Evolutionary conservation across 2,888 invertebrate genomes (phyloP).

Genomic region (Coelogynopora nodosa): DNA sequence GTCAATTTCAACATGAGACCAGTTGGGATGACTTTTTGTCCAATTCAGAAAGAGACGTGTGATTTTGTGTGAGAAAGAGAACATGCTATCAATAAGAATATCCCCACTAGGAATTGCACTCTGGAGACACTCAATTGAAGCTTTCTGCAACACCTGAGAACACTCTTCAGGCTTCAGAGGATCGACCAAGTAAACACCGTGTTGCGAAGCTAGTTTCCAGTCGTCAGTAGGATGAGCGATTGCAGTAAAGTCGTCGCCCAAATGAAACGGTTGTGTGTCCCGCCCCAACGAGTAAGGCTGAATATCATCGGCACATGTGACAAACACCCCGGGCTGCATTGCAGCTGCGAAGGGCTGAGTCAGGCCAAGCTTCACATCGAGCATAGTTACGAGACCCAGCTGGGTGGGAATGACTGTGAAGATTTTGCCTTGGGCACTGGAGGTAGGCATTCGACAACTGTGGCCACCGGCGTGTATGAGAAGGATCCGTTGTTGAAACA

Average conservation of each 20-base stretch:
- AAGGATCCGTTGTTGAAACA: constrained; percentile 52
- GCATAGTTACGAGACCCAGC: constrained; percentile 53
- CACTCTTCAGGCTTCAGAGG: constrained; percentile 53
- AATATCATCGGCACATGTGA: constrained; percentile 63
- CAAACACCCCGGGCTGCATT: constrained; percentile 61
- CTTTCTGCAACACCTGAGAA: constrained; percentile 63
- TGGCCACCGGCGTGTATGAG: constrained; percentile 63
- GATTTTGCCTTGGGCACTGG: constrained; percentile 62
- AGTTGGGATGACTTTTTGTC: neutral
- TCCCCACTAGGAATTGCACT: constrained; percentile 57
- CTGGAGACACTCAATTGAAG: constrained; percentile 58
- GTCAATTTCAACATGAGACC: constrained; percentile 58
- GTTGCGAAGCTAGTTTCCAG: constrained; percentile 57
- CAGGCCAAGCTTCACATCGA: constrained; percentile 63
- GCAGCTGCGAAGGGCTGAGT: constrained; percentile 61
- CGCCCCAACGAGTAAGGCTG: constrained; percentile 56
- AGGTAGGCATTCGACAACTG: constrained; percentile 63
- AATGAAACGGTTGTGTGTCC: neutral
- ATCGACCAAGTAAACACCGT: constrained; percentile 63
- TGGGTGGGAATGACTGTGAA: constrained; percentile 61
- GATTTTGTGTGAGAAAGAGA: constrained; percentile 61
- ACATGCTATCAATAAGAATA: constrained; percentile 63
- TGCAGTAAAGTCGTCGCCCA: constrained; percentile 59
- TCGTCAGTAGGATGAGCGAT: constrained; percentile 63
- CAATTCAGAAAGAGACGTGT: constrained; percentile 54